Conservation (phyloP, 2,113 vertebrate species). For the Indicator maculatus region DNA sequence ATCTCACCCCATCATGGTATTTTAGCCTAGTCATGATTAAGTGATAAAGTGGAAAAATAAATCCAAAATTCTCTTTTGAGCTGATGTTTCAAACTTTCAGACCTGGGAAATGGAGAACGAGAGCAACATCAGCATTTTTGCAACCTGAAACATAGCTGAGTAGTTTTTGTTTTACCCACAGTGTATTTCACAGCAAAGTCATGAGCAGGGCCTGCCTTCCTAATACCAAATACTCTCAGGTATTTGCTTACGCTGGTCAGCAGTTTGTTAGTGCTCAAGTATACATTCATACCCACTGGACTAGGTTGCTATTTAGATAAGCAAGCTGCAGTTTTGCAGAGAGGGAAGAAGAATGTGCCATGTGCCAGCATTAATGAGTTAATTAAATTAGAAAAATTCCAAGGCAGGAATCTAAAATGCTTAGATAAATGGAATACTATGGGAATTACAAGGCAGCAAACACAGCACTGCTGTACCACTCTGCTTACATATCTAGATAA, state of each 20-base stretch:
- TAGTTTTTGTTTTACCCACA: background rate
- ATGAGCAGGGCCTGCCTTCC: background rate
- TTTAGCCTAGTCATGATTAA: background rate
- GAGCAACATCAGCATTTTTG: background rate
- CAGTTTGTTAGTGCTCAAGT: slow-evolving; percentile 29
- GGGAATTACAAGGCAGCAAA: slow-evolving; percentile 35
- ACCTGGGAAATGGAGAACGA: background rate
- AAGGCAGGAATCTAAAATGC: slow-evolving; percentile 64
- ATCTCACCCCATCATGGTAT: background rate
- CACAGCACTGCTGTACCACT: slow-evolving; percentile 3
- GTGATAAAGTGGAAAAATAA: background rate
- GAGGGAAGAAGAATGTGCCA: slow-evolving; percentile 62
- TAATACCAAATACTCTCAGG: background rate
- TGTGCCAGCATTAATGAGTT: slow-evolving; percentile 76
- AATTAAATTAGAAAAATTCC: slow-evolving; percentile 78
- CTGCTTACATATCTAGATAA: slow-evolving; percentile 4
- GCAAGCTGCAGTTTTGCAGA: slow-evolving; percentile 16
- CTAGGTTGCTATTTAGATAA: slow-evolving; percentile 60
- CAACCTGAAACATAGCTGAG: background rate
- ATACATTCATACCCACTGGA: slow-evolving; percentile 51
- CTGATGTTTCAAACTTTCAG: background rate
- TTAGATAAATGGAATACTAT: slow-evolving; percentile 55
- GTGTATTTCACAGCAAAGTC: background rate
- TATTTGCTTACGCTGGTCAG: slow-evolving; percentile 45
- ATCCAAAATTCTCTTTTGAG: background rate